A percentile compares a stretch with the other conserved stretches of the same genome.
These are phyloP conservation scores for Octonoba sinensis DNA, from an alignment of 2,888 invertebrate species.

Conservation along the genomic window DNA sequence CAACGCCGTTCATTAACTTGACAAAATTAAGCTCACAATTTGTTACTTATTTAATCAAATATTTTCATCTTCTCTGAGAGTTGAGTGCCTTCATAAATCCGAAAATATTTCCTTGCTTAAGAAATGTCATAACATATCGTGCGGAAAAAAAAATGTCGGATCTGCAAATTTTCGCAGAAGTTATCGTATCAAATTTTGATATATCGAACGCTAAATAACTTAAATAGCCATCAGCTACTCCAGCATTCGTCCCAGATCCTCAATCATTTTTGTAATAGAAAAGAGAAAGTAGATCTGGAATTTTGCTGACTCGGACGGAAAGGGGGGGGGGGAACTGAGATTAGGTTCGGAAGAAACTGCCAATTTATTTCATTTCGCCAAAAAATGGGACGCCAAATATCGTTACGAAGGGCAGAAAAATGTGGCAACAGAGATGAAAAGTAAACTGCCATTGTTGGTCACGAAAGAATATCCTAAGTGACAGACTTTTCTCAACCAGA, in stretches of 20 bases:
- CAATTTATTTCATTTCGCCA: constrained; percentile 50
- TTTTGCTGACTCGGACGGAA: constrained; percentile 37
- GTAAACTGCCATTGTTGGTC: not conserved
- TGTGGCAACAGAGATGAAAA: not conserved
- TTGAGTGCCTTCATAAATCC: too few relatives aligned
- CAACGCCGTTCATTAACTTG: too few relatives aligned
- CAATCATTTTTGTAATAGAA: constrained; percentile 49
- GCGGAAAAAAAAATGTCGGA: not conserved
- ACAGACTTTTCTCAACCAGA: too few relatives aligned
- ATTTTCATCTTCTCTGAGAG: not conserved
- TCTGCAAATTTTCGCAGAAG: not conserved
- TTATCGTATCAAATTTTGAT: constrained; percentile 37
- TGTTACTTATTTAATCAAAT: not conserved
- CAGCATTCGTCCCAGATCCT: constrained; percentile 21
- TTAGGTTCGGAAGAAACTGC: constrained; percentile 42
- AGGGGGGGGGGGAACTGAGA: constrained; percentile 11
- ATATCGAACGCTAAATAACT: constrained; percentile 35
- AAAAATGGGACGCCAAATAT: constrained; percentile 39
- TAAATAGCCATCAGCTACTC: constrained; percentile 49
- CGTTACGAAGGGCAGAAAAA: constrained; percentile 14
- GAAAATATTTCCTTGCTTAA: too few relatives aligned
- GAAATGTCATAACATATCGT: too few relatives aligned
- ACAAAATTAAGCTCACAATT: too few relatives aligned
- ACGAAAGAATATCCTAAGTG: not conserved
- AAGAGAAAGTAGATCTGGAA: constrained; percentile 19